phyloP scores from a whole-genome alignment of 2,888 invertebrate genomes.

The Cantharis flavilabris region DNA sequence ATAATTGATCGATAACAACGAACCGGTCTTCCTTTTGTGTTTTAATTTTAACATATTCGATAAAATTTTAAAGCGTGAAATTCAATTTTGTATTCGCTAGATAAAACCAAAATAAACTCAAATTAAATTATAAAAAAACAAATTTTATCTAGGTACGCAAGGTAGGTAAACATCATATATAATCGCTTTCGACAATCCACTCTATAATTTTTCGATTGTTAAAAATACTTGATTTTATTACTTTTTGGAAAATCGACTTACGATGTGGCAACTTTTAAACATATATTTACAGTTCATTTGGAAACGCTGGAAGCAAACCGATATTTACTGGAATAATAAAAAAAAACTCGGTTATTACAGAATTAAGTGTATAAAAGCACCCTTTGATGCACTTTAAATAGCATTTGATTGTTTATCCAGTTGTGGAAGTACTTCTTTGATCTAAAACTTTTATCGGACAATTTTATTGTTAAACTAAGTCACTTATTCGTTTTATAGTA shows the following conservation, averaged over 20 bases:
- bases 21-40: background rate
- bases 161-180: background rate
- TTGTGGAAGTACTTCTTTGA: background rate
- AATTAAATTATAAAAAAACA: background rate
- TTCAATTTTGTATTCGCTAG: background rate
- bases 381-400: slow-evolving; percentile 1
- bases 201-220: too few species aligned
- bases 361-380: background rate
- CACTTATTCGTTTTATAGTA: background rate
- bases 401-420: background rate
- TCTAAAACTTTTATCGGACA: background rate
- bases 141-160: background rate
- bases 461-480: background rate
- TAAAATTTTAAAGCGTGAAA: background rate
- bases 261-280: background rate
- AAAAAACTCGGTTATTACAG: background rate
- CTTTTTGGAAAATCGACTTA: background rate
- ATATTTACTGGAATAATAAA: background rate
- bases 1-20: background rate
- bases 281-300: background rate
- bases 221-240: too few species aligned
- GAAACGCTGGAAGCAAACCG: background rate
- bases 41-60: background rate
- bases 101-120: background rate
- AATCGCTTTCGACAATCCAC: too few species aligned